Percentiles rank a stretch among this genome's conserved stretches.
Evolutionary conservation across 2,113 vertebrate species (phyloP).

Genomic region (Alosa alosa): DNA sequence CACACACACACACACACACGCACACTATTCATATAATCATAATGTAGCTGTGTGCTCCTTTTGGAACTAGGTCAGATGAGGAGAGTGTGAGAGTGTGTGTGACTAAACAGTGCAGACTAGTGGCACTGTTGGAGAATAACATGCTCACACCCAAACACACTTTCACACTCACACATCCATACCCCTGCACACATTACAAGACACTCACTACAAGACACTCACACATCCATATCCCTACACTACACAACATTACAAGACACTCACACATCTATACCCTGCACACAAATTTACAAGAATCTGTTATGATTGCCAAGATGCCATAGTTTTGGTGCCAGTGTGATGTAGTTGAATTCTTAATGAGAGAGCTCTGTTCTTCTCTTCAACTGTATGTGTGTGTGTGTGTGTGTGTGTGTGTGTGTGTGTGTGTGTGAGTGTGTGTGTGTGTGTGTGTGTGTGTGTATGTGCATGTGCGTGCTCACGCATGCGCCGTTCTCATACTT

Average conservation of each 20-base stretch:
- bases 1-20: not conserved
- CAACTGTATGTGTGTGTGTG: too few relatives aligned
- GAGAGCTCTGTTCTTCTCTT: not conserved
- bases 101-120: slow-evolving; percentile 7
- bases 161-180: not conserved
- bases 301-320: not conserved
- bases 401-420: not conserved
- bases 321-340: not conserved
- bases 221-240: too few relatives aligned
- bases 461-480: not conserved
- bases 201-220: too few relatives aligned
- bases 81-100: not conserved
- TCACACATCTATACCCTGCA: not conserved
- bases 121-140: not conserved
- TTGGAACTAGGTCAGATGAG: slow-evolving; percentile 1
- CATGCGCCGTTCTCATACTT: not conserved
- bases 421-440: not conserved
- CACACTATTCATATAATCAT: too few relatives aligned
- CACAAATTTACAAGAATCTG: not conserved
- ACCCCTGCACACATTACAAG: not conserved
- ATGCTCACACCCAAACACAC: not conserved
- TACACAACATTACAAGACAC: too few relatives aligned
- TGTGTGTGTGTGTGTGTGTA: not conserved
- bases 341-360: not conserved
- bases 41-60: not conserved